These are phyloP conservation scores for Boulengeromyrus knoepffleri DNA, from an alignment of 2,113 vertebrate species.

Conservation along the genomic window DNA sequence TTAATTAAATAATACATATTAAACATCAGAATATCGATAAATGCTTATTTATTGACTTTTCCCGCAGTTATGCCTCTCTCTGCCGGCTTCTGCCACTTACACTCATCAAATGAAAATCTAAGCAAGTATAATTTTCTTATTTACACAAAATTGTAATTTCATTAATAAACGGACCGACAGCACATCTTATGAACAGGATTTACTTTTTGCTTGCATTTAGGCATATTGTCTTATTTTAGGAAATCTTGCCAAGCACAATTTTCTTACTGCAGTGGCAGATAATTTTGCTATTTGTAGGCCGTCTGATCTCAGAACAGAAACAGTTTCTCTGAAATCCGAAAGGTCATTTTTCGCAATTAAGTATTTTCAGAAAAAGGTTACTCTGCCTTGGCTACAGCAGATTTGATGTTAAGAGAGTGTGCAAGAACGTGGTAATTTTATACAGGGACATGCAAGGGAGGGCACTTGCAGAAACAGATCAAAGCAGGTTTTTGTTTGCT, in stretches of 20 bases:
- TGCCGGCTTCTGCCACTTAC: not conserved
- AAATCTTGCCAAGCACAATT: no score
- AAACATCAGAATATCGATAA: not conserved
- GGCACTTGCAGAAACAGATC: not conserved
- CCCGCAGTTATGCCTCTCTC: not conserved
- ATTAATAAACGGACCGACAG: no score
- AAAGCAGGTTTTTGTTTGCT: not conserved
- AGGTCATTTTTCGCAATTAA: not conserved
- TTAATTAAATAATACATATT: not conserved
- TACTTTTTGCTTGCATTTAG: no score
- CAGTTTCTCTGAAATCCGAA: no score
- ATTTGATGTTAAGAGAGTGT: not conserved
- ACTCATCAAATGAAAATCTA: no score
- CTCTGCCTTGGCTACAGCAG: not conserved
- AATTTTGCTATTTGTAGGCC: no score
- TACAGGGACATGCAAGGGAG: not conserved
- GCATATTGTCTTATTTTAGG: no score
- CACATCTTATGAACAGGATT: no score
- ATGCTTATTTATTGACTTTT: not conserved
- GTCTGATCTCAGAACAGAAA: no score
- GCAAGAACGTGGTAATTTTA: not conserved
- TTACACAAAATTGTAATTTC: no score
- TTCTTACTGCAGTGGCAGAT: no score
- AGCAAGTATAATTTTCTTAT: no score
- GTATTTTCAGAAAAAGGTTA: not conserved